Conservation (phyloP, 2,797 vertebrate species). For the Ateles fusciceps region DNA sequence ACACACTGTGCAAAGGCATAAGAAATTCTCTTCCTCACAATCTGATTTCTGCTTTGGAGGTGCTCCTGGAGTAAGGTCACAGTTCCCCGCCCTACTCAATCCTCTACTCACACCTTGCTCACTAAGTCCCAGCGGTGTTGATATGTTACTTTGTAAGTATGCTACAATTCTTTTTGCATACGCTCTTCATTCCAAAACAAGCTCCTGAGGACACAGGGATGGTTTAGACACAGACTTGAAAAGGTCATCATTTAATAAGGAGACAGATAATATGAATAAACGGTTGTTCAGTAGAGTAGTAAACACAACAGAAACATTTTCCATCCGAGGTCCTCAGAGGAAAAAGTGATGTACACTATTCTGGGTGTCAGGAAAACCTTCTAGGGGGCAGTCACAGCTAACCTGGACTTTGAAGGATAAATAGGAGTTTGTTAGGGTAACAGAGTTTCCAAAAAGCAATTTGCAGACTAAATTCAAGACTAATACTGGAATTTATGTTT, state of each 20-base stretch:
- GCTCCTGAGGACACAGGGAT: background rate
- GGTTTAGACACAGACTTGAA: background rate
- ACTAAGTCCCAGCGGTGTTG: background rate
- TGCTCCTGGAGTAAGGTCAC: background rate
- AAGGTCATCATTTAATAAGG: background rate
- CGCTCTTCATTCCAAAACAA: background rate
- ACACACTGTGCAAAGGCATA: background rate
- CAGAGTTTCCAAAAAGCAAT: background rate
- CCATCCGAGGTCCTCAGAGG: background rate
- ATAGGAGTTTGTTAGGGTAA: background rate
- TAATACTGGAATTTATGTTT: background rate
- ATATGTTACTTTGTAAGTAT: background rate
- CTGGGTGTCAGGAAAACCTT: background rate
- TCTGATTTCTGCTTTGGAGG: background rate
- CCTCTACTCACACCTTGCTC: background rate
- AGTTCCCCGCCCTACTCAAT: fast-evolving
- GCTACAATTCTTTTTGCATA: background rate
- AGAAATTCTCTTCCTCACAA: background rate
- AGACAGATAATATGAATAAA: background rate
- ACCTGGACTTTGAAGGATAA: background rate
- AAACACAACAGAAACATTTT: conserved; percentile 5
- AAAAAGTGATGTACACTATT: background rate
- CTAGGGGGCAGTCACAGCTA: background rate
- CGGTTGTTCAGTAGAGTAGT: background rate
- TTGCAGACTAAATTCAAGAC: background rate